These are phyloP conservation scores for Etheostoma perlongum DNA, from an alignment of 2,797 vertebrate genomes.

Conservation along the genomic window DNA sequence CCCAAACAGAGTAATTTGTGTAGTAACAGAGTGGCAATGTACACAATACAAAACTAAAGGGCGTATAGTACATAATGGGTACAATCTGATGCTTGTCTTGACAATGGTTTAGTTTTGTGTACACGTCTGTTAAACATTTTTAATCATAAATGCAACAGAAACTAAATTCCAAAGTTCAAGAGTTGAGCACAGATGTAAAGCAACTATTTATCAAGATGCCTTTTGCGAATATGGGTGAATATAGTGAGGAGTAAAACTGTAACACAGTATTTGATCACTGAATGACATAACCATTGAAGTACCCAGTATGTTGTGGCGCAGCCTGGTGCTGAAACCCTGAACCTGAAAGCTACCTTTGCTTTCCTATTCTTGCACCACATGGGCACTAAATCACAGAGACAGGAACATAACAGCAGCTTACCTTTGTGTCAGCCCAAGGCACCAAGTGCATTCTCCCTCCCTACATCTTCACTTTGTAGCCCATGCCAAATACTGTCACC, in stretches of 20 bases:
- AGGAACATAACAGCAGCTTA: slow-evolving; percentile 78
- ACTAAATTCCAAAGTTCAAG: slow-evolving; percentile 3
- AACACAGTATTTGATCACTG: slow-evolving; percentile 27
- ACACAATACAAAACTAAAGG: background rate
- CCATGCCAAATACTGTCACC: slow-evolving; percentile 78
- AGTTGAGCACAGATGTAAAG: slow-evolving; percentile 12
- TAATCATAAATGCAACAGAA: slow-evolving; percentile 3
- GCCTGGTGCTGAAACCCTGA: slow-evolving; percentile 35
- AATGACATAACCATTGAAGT: slow-evolving; percentile 17
- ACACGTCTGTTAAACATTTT: background rate
- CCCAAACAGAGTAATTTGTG: background rate
- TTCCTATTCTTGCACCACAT: slow-evolving; percentile 59
- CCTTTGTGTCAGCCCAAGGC: slow-evolving; percentile 73
- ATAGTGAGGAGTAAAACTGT: background rate
- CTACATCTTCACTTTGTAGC: slow-evolving; percentile 79
- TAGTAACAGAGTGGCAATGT: background rate
- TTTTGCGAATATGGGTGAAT: background rate
- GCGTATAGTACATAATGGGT: background rate
- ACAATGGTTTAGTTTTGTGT: background rate
- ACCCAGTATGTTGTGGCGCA: background rate
- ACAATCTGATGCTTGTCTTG: background rate
- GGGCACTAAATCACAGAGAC: slow-evolving; percentile 76
- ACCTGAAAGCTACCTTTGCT: slow-evolving; percentile 56
- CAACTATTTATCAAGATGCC: background rate
- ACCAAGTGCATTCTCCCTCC: slow-evolving; percentile 58